Conservation (phyloP, 2,888 invertebrate genomes). For the Brachyptera risi region DNA sequence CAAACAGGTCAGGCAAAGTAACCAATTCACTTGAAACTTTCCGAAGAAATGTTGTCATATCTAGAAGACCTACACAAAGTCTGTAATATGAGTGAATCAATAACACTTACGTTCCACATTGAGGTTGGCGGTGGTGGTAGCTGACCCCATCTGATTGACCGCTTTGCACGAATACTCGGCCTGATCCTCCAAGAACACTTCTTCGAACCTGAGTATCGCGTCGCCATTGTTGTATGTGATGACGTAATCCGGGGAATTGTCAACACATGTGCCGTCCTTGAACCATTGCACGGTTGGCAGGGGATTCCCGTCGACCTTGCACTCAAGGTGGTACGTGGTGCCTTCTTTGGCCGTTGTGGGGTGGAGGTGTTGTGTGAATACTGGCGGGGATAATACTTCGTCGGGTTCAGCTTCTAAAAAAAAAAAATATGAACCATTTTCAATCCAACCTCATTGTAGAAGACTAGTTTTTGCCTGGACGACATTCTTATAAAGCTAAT, state of each 20-base stretch:
- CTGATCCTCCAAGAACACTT: slow-evolving; percentile 61
- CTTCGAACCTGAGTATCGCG: slow-evolving; percentile 67
- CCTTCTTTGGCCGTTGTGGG: slow-evolving; percentile 62
- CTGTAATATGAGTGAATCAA: slow-evolving; percentile 10
- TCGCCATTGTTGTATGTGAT: slow-evolving; percentile 81
- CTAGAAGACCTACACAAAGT: too few species aligned
- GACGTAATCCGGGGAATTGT: slow-evolving; percentile 65
- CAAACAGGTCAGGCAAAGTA: too few species aligned
- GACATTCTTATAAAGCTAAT: too few species aligned
- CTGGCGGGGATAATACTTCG: slow-evolving; percentile 60
- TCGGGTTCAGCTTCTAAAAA: slow-evolving; percentile 55
- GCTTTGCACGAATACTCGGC: slow-evolving; percentile 68
- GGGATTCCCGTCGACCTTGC: slow-evolving; percentile 68
- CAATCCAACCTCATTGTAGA: too few species aligned
- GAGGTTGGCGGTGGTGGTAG: slow-evolving; percentile 59
- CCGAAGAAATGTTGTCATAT: too few species aligned
- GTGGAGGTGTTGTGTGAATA: slow-evolving; percentile 60
- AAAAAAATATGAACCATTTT: too few species aligned
- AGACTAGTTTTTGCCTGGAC: too few species aligned
- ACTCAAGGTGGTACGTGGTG: slow-evolving; percentile 59
- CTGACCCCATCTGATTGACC: slow-evolving; percentile 61
- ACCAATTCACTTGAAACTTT: too few species aligned
- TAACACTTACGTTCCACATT: slow-evolving; percentile 61
- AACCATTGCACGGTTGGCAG: slow-evolving; percentile 78
- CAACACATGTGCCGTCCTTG: slow-evolving; percentile 65